phyloP scores from a whole-genome alignment of 2,797 vertebrate species.

The Aplochiton taeniatus region DNA sequence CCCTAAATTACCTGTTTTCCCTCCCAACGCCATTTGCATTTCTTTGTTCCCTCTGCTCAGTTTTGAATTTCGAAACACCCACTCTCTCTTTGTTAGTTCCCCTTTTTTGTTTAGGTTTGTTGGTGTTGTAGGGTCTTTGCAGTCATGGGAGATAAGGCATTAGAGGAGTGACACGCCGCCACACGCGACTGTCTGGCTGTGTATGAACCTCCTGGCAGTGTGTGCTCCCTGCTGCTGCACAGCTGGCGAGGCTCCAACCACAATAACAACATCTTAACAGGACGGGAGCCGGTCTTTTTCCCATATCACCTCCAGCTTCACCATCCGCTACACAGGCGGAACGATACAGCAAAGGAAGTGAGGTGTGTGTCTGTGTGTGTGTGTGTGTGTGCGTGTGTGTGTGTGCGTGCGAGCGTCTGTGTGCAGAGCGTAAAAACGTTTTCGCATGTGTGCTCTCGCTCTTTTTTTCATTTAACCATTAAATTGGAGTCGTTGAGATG shows the following conservation, averaged over 20 bases:
- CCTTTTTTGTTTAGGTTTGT: too few species aligned
- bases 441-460: too few species aligned
- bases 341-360: background rate
- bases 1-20: too few species aligned
- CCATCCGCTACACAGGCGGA: constrained; percentile 27
- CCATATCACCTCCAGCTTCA: constrained; percentile 38
- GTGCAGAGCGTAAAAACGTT: too few species aligned
- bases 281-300: constrained; percentile 43
- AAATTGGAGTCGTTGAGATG: background rate
- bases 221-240: constrained; percentile 35
- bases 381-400: too few species aligned
- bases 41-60: too few species aligned
- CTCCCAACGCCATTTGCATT: too few species aligned
- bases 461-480: background rate
- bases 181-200: background rate
- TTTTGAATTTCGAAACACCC: too few species aligned
- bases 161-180: background rate
- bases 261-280: constrained; percentile 56
- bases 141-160: too few species aligned
- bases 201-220: constrained; percentile 30
- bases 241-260: constrained; percentile 59
- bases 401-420: too few species aligned
- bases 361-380: background rate
- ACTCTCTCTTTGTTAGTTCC: too few species aligned
- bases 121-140: too few species aligned